Conservation (phyloP, 2,888 invertebrate species). For the Listrodromus nycthemerus region DNA sequence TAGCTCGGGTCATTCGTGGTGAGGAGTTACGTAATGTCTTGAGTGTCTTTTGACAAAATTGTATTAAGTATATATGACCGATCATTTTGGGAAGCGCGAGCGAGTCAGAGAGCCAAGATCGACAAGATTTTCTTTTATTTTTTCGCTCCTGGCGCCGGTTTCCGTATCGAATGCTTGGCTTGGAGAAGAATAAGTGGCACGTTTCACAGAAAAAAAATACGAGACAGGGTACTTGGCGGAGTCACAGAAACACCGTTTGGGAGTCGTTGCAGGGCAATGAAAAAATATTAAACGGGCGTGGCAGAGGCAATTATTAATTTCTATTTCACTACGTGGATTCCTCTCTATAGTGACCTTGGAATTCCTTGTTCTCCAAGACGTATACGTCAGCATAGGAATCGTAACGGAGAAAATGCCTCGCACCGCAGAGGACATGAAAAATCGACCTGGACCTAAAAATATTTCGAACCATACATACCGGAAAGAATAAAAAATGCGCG, state of each 20-base stretch:
- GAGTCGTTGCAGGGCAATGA: neutral
- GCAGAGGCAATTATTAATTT: neutral
- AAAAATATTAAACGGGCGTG: neutral
- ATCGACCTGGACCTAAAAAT: conserved; percentile 78
- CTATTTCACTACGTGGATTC: neutral
- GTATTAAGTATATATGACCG: neutral
- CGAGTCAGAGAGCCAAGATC: conserved; percentile 3
- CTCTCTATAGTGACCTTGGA: neutral
- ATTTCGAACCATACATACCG: conserved; percentile 75
- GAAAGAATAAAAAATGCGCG: conserved; percentile 70
- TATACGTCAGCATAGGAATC: neutral
- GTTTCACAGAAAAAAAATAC: neutral
- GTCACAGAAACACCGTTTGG: neutral
- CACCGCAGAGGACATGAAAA: conserved; percentile 69
- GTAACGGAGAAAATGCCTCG: neutral
- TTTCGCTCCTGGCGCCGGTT: neutral
- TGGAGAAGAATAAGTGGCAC: neutral
- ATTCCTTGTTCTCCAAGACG: neutral
- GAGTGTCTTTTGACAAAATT: conserved; percentile 28
- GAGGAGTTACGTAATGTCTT: conserved; percentile 47
- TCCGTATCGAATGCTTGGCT: neutral
- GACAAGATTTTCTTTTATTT: neutral
- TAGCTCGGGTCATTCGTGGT: conserved; percentile 2
- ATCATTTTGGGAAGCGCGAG: conserved; percentile 32
- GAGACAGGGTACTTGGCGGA: neutral